Evolutionary conservation across 2,113 vertebrate species (phyloP).

Genomic region (Aspidoscelis tigris): DNA sequence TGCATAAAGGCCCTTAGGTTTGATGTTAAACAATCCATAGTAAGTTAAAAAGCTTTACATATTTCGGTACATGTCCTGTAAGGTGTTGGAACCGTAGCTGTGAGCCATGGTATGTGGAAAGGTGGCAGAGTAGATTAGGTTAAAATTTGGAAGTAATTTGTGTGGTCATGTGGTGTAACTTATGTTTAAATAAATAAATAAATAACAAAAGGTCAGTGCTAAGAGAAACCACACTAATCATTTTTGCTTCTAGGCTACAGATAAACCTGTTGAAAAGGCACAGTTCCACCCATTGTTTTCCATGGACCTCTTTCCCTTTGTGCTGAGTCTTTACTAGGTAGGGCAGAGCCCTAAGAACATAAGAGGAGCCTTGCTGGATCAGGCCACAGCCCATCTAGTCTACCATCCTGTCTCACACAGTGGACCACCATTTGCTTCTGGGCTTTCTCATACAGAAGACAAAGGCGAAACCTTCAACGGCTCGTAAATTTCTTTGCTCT

Average conservation of each 20-base stretch:
- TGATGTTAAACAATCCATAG: neutral
- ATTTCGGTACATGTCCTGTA: neutral
- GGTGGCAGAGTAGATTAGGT: neutral
- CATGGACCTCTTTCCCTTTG: fast-evolving
- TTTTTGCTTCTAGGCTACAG: neutral
- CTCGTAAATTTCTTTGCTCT: neutral
- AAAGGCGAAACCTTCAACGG: too few relatives aligned
- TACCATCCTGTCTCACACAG: too few relatives aligned
- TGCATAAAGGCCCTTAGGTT: too few relatives aligned
- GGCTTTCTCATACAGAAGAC: too few relatives aligned
- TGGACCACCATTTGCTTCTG: too few relatives aligned
- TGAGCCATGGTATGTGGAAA: neutral
- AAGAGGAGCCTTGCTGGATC: too few relatives aligned
- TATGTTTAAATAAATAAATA: neutral
- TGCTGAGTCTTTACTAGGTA: neutral
- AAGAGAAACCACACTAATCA: neutral
- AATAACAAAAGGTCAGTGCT: neutral
- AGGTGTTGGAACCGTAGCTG: neutral
- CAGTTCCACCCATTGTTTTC: neutral
- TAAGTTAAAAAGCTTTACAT: neutral
- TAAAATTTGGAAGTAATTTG: neutral
- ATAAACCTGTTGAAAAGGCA: fast-evolving
- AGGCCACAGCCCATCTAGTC: too few relatives aligned
- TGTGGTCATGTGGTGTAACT: neutral
- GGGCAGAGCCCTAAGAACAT: too few relatives aligned